Evolutionary conservation across 2,888 invertebrate species (phyloP), one percentile per base, ranked within the genome.

Genomic region (Acleris sparsana): DNA sequence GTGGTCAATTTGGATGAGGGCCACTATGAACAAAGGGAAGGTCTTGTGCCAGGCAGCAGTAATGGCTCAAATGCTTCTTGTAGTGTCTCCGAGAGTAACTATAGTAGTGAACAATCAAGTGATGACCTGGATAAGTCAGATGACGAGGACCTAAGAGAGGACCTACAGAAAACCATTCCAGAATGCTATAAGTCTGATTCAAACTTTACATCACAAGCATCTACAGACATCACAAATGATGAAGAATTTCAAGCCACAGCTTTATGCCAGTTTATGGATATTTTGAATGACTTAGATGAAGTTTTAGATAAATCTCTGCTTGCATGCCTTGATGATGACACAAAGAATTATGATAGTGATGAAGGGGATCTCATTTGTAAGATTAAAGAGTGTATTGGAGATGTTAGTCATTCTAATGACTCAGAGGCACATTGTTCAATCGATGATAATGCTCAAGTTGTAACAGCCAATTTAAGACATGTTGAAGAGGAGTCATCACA

Each of bases 211-310:
- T 88, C 89, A 86, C 88, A 88, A 68, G 79, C 83, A 52, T 78
- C 83, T 70, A 87, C 82, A 75, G 80, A 85, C 81, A 86, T 87
- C 80, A 86, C 88, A 84, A 89, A 85, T 70, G 89, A 91, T 75
- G 92, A 92, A 69, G 91, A 92, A 70, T 90, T 91, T 77, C 92
- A 92, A 80, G 89, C 92, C 43, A 87, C 90, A 61, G 92, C 92
- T 25, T 82, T 92, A 67, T 88, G 89, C 74, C 90, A 92, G 73
- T 92, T 92, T 77, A 90, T 94, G 87, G 89, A 93, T 78, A 93
- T 94, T 69, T 83, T 94, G 71, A 93, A 93, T 74, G 93, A 93
- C 78, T 82, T 94, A 70, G 94, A 94, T 80, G 93, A 94, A 79
- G 92, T 94, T 67, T 80, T 94, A 72, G 93, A 94, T 73, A 93